Conservation (phyloP, 2,113 vertebrate species). For the Gnathonemus longibarbis region DNA sequence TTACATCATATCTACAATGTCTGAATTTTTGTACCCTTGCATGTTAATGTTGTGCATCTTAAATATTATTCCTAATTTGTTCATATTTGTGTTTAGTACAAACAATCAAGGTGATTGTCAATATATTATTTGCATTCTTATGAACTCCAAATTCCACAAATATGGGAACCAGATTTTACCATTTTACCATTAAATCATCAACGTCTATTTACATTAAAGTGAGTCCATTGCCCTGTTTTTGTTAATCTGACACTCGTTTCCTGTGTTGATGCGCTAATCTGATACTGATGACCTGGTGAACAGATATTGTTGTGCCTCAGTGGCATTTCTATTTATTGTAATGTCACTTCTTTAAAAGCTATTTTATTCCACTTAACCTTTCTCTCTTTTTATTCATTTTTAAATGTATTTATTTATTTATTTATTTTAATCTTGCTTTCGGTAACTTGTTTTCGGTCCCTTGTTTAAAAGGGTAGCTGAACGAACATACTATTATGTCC, state of each 20-base stretch:
- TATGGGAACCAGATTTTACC: too few species aligned
- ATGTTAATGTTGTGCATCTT: neutral
- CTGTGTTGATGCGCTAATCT: neutral
- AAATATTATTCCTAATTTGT: neutral
- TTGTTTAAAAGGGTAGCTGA: neutral
- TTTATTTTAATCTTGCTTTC: neutral
- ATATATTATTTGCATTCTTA: neutral
- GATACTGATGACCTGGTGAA: neutral
- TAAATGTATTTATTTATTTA: too few species aligned
- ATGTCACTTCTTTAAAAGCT: neutral
- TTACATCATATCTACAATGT: too few species aligned
- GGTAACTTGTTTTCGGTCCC: too few species aligned
- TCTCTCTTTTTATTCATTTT: neutral
- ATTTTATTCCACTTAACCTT: too few species aligned
- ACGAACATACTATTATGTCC: too few species aligned
- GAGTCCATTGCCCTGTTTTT: conserved; percentile 10
- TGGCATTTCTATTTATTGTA: neutral
- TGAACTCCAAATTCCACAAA: neutral
- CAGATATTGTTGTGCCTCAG: neutral
- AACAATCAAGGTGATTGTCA: neutral
- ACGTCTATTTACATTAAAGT: too few species aligned
- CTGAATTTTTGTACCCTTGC: too few species aligned
- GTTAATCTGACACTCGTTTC: neutral
- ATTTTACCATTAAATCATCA: too few species aligned
- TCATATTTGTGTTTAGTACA: neutral